A percentile compares a stretch with the other conserved stretches of the same genome.
Evolutionary conservation across 2,888 invertebrate species (phyloP).

Genomic region (Campopleginae sp.): DNA sequence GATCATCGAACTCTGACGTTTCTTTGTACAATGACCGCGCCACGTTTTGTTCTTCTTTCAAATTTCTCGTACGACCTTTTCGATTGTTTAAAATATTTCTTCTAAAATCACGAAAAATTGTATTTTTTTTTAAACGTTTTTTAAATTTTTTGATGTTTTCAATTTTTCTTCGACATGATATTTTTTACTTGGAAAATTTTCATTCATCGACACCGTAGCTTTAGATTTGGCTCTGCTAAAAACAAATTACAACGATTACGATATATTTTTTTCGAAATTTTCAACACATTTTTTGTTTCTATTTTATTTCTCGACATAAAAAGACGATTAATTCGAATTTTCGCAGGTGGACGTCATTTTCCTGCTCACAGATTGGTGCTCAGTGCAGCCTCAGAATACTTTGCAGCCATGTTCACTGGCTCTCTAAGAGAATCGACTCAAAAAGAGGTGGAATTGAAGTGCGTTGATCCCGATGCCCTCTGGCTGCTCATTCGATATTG

Average conservation of each 20-base stretch:
- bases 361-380: slow-evolving; percentile 95
- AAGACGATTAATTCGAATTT: not conserved
- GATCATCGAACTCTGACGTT: slow-evolving; percentile 30
- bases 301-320: not conserved
- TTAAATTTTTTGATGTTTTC: no score
- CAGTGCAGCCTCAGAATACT: slow-evolving; percentile 97
- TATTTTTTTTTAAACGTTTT: no score
- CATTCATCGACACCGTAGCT: no score
- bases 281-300: not conserved
- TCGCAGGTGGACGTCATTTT: slow-evolving; percentile 86
- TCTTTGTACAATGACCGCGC: slow-evolving; percentile 21
- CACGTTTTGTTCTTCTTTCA: slow-evolving; percentile 1
- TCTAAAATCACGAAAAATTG: no score
- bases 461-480: slow-evolving; percentile 94
- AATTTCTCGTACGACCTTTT: slow-evolving; percentile 18
- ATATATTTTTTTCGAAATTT: no score
- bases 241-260: no score
- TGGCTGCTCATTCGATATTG: slow-evolving; percentile 94
- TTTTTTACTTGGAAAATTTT: no score
- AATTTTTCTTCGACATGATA: no score
- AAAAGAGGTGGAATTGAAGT: slow-evolving; percentile 92
- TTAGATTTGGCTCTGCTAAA: no score
- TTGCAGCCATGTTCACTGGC: slow-evolving; percentile 97
- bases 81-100: not conserved
- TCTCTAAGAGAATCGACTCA: slow-evolving; percentile 93